Evolutionary conservation across 2,113 vertebrate genomes (phyloP), one percentile per base, ranked within the genome.

Genomic region (Phylloscopus trochilus): DNA sequence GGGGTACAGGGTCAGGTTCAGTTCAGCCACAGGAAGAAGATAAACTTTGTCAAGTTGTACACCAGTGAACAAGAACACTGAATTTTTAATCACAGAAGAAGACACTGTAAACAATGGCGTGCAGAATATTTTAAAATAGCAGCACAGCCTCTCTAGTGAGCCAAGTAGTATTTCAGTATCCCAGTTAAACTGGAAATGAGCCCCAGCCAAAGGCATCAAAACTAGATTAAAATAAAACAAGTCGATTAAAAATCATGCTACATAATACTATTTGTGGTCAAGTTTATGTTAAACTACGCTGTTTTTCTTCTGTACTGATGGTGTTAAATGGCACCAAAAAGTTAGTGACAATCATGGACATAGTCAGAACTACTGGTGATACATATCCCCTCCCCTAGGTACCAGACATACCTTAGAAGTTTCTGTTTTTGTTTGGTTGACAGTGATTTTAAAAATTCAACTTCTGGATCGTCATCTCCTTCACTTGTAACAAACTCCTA

Each of bases 381-480:
- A 81, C 17, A 69, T 16, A 49, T 11, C 13, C 15, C 8, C 62
- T 53, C 27, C 10, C 27, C 31, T 15, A 37, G 28, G 37, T 51
- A 84, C 23, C 56, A 93, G 53, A 13, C 86, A 77, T 97, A 99
- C 99, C 99, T 98, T 94, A 99, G 98, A 47, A 99, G 98, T 90
- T 99, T 99, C 97, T 99, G 99, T 89, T 99, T 99, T 91, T 99
- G 98, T 91, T 99, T 99, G 55, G 99, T 99, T 27, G 99, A 98
- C 72, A 99, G 96, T 22, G 99, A 99, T 96, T 99, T 99, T 92
- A 99, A 97, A 98, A 99, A 99, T 95, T 99, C 99, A 44, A 99
- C 98, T 97, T 99, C 99, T 44, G 99, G 99, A 96, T 99, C 99
- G 10, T 99, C 99, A 74, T 99, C 99, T 88, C 98, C 99, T 44